A percentile compares a stretch with the other conserved stretches of the same genome.
Conservation (phyloP, 2,113 vertebrate genomes). For the Cavia aperea region DNA sequence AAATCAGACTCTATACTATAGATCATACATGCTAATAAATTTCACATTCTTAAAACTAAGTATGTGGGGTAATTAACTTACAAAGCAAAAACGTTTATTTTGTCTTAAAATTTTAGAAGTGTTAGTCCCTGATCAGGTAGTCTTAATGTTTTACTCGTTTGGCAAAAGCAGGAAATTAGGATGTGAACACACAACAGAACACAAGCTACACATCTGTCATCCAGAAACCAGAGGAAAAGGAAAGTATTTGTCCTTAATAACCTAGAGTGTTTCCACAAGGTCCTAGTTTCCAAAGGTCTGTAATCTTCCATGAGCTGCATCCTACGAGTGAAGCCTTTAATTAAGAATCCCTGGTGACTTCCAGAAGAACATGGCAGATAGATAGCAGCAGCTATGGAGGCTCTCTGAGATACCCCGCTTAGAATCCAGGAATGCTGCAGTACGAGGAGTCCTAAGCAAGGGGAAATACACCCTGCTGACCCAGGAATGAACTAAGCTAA, state of each 20-base stretch:
- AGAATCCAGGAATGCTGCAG: too few species aligned
- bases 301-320: background rate
- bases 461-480: too few species aligned
- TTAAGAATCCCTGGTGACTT: too few species aligned
- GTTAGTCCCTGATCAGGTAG: background rate
- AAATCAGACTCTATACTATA: background rate
- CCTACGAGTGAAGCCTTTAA: background rate
- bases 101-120: background rate
- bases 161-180: background rate
- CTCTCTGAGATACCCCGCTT: too few species aligned
- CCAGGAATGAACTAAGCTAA: too few species aligned
- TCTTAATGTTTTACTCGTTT: background rate
- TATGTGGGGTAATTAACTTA: background rate
- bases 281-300: background rate
- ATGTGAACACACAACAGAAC: background rate
- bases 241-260: background rate
- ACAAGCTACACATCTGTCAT: background rate
- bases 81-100: background rate
- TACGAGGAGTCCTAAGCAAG: too few species aligned
- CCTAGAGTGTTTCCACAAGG: background rate
- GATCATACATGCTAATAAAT: background rate
- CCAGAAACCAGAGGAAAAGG: background rate
- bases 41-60: background rate
- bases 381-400: too few species aligned
- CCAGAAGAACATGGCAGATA: too few species aligned